Base-by-base conservation (phyloP, 2,888 invertebrate species). In the Dolomedes plantarius region DNA sequence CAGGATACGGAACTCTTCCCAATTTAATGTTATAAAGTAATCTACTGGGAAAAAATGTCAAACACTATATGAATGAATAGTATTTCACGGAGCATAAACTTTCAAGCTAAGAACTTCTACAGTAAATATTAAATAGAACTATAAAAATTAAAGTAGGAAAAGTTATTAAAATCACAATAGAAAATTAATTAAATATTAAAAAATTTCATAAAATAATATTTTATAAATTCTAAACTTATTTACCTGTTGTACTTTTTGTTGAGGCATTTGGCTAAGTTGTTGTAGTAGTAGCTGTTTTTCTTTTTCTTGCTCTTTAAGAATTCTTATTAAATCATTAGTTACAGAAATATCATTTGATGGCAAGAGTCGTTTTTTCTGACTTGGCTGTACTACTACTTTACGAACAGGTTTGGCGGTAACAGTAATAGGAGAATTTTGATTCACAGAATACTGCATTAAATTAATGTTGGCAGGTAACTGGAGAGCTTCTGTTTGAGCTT, bases 201-300 rank as follows among this genome's bases (percentile, higher is more conserved):
- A n/a, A n/a, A n/a, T n/a, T n/a, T n/a, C n/a, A n/a, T n/a, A n/a
- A n/a, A n/a, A n/a, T n/a, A n/a, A n/a, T n/a, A n/a, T n/a, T n/a
- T n/a, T n/a, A n/a, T n/a, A n/a, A n/a, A n/a, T n/a, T 36, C 36
- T 7, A 9, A 36, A 36, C 36, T 32, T 23, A 62, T 46, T 72
- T 50, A 89, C 89, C 67, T 89, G 88, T 46, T 89, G 89, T 9
- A 89, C 87, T 82, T 89, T 89, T 39, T 89, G 89, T 28, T 88
- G 89, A 31, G 88, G 86, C 65, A 86, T 71, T 41, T 80, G 80
- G 56, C 76, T 87, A 28, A 89, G 64, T 36, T 89, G 87, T 31
- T 81, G 80, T 11, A 88, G 79, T 11, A 89, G 74, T 32, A 88
- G 39, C 36, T 88, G 88, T 27, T 88, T 86, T 28, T 89, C 86